Conservation (phyloP, 2,113 vertebrate species). For the Hoplias malabaricus region DNA sequence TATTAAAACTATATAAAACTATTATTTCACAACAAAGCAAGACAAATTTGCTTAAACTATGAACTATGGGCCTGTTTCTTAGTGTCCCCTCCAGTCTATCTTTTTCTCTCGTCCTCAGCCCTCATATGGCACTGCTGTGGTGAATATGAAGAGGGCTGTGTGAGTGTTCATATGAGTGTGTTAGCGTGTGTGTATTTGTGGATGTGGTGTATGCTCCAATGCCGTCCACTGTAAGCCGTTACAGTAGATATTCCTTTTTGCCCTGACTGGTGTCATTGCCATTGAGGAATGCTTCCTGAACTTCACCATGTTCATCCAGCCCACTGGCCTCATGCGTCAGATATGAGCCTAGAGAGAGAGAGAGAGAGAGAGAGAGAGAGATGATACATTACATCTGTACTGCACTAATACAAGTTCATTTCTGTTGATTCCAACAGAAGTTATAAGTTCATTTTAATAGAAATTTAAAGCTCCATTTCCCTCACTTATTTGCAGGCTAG, state of each 20-base stretch:
- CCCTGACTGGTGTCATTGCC: constrained; percentile 88
- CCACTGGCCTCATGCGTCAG: constrained; percentile 92
- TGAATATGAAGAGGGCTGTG: constrained; percentile 24
- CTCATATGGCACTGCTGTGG: constrained; percentile 52
- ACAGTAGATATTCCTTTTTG: constrained; percentile 96
- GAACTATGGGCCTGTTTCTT: not conserved
- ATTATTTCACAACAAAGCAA: not conserved
- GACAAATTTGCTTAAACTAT: not conserved
- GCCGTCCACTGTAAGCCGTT: constrained; percentile 54
- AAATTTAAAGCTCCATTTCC: not conserved
- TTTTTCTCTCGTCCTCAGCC: constrained; percentile 6
- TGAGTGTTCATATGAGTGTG: constrained; percentile 34
- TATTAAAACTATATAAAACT: too few species aligned
- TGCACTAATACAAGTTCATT: too few species aligned
- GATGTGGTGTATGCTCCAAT: constrained; percentile 40
- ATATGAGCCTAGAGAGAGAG: constrained; percentile 80
- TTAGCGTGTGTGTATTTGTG: constrained; percentile 59
- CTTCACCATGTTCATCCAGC: constrained; percentile 90
- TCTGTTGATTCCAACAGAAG: not conserved
- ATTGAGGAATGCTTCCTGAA: constrained; percentile 91
- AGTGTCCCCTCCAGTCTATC: not conserved
- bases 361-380: constrained; percentile 31
- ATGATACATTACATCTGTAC: not conserved
- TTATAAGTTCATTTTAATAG: not conserved
- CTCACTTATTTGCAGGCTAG: not conserved